These are phyloP conservation scores for Thaleichthys pacificus DNA, from an alignment of 2,797 vertebrate species.

Conservation along the genomic window DNA sequence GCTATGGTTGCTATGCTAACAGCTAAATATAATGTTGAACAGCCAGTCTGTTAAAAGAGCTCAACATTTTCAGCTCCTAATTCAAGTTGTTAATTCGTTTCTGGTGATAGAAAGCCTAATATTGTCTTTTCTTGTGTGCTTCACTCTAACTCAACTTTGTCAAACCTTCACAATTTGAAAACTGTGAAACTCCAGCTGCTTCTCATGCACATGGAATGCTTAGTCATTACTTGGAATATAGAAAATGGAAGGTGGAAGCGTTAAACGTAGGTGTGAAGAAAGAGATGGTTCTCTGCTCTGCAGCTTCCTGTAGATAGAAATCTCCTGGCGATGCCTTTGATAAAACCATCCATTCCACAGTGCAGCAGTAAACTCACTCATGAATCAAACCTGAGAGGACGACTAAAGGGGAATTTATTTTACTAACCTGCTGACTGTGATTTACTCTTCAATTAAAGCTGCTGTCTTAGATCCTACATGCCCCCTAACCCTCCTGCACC, in stretches of 20 bases:
- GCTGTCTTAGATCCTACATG: slow-evolving; percentile 48
- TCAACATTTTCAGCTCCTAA: slow-evolving; percentile 32
- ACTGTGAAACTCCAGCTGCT: not conserved
- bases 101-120: slow-evolving; percentile 39
- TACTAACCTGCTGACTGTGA: slow-evolving; percentile 50
- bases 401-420: slow-evolving; percentile 50
- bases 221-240: too few relatives aligned
- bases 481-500: slow-evolving; percentile 22
- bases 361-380: slow-evolving; percentile 42
- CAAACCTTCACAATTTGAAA: slow-evolving; percentile 36
- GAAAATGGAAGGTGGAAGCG: slow-evolving; percentile 1
- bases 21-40: slow-evolving; percentile 27
- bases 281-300: slow-evolving; percentile 13
- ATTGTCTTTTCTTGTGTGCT: slow-evolving; percentile 39
- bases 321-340: slow-evolving; percentile 34
- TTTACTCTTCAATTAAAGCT: slow-evolving; percentile 62
- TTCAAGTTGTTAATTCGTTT: slow-evolving; percentile 27
- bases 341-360: slow-evolving; percentile 35
- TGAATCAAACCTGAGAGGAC: slow-evolving; percentile 51
- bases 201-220: slow-evolving; percentile 15
- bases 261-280: slow-evolving; percentile 30
- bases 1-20: slow-evolving; percentile 25
- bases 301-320: slow-evolving; percentile 29
- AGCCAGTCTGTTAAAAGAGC: slow-evolving; percentile 29
- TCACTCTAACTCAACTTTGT: slow-evolving; percentile 34